A percentile compares a stretch with the other conserved stretches of the same genome.
Conservation (phyloP, 2,888 invertebrate species). For the Patella pellucida region DNA sequence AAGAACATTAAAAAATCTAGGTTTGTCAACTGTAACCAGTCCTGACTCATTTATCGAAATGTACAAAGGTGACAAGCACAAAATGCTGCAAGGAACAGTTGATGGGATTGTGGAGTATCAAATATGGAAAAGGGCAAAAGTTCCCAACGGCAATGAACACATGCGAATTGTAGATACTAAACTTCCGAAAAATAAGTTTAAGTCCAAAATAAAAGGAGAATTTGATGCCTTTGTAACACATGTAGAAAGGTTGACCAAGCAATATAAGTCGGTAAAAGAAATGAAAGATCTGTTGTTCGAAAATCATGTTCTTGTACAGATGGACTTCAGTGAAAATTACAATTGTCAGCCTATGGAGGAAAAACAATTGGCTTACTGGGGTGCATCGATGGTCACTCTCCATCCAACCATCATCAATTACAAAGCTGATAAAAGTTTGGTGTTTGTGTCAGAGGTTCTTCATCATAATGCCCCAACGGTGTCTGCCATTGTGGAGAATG, state of each 20-base stretch:
- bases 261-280: slow-evolving; percentile 26
- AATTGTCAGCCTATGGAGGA: slow-evolving; percentile 27
- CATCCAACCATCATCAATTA: slow-evolving; percentile 26
- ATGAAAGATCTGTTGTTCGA: slow-evolving; percentile 28
- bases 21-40: not conserved
- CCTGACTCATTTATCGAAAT: slow-evolving; percentile 14
- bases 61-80: not conserved
- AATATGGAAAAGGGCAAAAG: slow-evolving; percentile 13
- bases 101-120: not conserved
- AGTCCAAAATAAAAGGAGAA: slow-evolving; percentile 1
- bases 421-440: slow-evolving; percentile 17
- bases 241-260: slow-evolving; percentile 19
- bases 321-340: slow-evolving; percentile 38
- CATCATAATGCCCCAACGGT: slow-evolving; percentile 22
- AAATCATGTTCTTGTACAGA: slow-evolving; percentile 30
- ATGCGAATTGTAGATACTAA: slow-evolving; percentile 11
- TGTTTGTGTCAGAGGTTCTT: slow-evolving; percentile 24
- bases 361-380: slow-evolving; percentile 35
- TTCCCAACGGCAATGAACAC: slow-evolving; percentile 2
- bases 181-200: slow-evolving; percentile 6
- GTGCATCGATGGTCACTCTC: slow-evolving; percentile 18
- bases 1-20: not conserved
- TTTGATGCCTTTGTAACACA: slow-evolving; percentile 23
- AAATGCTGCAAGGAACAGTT: too few species aligned
- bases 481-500: slow-evolving; percentile 19